Base-by-base conservation (phyloP, 2,888 invertebrate genomes). In the Synanthedon formicaeformis region DNA sequence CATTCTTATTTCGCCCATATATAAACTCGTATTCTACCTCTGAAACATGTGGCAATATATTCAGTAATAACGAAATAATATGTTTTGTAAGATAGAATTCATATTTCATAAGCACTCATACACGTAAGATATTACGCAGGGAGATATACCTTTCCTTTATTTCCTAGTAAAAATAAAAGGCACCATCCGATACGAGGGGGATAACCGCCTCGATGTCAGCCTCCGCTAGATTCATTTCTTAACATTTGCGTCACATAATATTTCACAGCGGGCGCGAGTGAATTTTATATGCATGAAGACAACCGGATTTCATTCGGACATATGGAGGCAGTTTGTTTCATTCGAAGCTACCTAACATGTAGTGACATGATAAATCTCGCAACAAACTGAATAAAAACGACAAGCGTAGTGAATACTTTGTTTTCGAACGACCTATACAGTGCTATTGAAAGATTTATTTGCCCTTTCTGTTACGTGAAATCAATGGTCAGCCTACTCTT, bases 101-200 rank as follows among this genome's bases (percentile, higher is more conserved):
- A 85, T 86, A 84, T 85, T 84, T 86, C 82, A 84, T 81, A 81
- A 81, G 79, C 78, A 81, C 78, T 78, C 79, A 72, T 78, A 78
- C 76, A 73, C 76, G 78, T 78, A 79, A 75, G 71, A 81, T 84
- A 84, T 84, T 77, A 75, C 78, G 68, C 64, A 60, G 68, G 73
- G 74, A 75, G 71, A 74, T 76, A 74, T 73, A 71, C 76, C 79
- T 79, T 75, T 66, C 75, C 71, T 81, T 81, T 83, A 81, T 80
- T 76, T 69, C 75, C 71, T 73, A 80, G 81, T 77, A 76, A 78
- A 83, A 80, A 85, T 83, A 82, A 83, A 76, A 75, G 71, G 73
- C 66, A 48, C 62, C 60, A 58, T 62, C 66, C 69, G 75, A 81
- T 80, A 68, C 61, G 61, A 65, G 74, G 76, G 77, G 73, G 76